A percentile compares a stretch with the other conserved stretches of the same genome.
These are phyloP conservation scores for Drosophila anomelani DNA, from an alignment of 2,888 invertebrate species.

Conservation along the genomic window DNA sequence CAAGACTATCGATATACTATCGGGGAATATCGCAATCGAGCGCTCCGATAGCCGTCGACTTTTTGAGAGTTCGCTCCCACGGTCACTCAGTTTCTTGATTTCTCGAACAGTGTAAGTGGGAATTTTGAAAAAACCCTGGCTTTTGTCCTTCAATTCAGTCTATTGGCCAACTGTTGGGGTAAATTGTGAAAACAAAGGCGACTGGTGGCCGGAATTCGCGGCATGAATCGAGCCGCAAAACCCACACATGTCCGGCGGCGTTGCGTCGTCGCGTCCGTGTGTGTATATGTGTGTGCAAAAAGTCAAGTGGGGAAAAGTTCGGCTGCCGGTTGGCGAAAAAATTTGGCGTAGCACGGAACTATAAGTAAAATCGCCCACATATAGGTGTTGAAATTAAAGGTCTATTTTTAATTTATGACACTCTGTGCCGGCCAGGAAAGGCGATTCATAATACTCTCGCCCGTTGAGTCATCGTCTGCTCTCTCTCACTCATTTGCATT, in stretches of 20 bases:
- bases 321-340: conserved; percentile 59
- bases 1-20: no score
- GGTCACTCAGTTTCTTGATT: not conserved
- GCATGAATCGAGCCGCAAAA: not conserved
- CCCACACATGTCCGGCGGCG: conserved; percentile 49
- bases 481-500: conserved; percentile 79
- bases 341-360: conserved; percentile 18
- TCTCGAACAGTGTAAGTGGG: conserved; percentile 2
- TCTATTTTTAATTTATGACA: conserved; percentile 79
- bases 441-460: conserved; percentile 67
- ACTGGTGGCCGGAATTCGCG: not conserved
- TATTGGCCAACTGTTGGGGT: conserved; percentile 7
- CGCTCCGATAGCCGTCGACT: no score
- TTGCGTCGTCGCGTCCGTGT: conserved; percentile 43
- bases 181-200: not conserved
- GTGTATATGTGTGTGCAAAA: conserved; percentile 62
- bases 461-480: conserved; percentile 76
- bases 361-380: conserved; percentile 36
- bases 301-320: conserved; percentile 61
- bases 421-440: conserved; percentile 71
- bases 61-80: no score
- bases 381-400: conserved; percentile 53
- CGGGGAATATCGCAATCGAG: no score
- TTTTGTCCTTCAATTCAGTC: not conserved
- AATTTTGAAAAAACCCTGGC: not conserved